These are phyloP conservation scores for Megathymus violae DNA, from an alignment of 1,140 invertebrate species.

Conservation along the genomic window DNA sequence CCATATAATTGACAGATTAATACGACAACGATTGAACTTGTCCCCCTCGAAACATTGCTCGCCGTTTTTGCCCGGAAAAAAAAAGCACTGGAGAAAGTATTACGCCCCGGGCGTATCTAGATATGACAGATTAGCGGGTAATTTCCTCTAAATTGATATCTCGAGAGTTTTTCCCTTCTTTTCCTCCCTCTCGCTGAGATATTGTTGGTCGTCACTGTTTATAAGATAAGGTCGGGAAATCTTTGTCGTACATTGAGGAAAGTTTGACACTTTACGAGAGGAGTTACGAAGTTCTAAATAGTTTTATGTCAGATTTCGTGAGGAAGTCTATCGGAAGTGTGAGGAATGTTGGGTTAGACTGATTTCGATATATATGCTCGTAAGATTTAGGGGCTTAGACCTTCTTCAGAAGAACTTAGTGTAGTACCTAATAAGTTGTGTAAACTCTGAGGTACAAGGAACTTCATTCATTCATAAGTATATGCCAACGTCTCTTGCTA, in stretches of 20 bases:
- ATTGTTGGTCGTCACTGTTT: conserved; percentile 65
- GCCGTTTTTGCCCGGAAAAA: conserved; percentile 53
- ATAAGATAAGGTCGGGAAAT: conserved; percentile 52
- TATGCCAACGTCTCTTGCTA: too few relatives aligned
- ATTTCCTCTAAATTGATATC: conserved; percentile 79
- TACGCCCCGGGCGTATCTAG: conserved; percentile 60
- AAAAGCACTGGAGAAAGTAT: conserved; percentile 62
- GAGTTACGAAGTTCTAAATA: conserved; percentile 14
- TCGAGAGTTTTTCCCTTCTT: conserved; percentile 56
- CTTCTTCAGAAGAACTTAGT: background rate
- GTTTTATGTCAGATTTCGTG: conserved; percentile 24
- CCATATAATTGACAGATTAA: conserved; percentile 71
- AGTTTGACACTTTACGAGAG: conserved; percentile 35
- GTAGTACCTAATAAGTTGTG: too few relatives aligned
- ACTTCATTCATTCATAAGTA: too few relatives aligned
- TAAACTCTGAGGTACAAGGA: too few relatives aligned
- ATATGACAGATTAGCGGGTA: conserved; percentile 79
- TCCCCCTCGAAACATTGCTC: conserved; percentile 41
- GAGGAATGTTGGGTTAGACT: conserved; percentile 20
- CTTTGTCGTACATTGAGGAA: conserved; percentile 56
- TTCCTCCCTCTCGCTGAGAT: conserved; percentile 50
- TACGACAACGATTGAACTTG: too few relatives aligned
- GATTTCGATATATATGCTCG: conserved; percentile 1
- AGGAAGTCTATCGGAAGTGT: conserved; percentile 14
- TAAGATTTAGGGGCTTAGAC: conserved; percentile 3